Evolutionary conservation across 2,113 vertebrate genomes (phyloP).

Genomic region (Panthera tigris): DNA sequence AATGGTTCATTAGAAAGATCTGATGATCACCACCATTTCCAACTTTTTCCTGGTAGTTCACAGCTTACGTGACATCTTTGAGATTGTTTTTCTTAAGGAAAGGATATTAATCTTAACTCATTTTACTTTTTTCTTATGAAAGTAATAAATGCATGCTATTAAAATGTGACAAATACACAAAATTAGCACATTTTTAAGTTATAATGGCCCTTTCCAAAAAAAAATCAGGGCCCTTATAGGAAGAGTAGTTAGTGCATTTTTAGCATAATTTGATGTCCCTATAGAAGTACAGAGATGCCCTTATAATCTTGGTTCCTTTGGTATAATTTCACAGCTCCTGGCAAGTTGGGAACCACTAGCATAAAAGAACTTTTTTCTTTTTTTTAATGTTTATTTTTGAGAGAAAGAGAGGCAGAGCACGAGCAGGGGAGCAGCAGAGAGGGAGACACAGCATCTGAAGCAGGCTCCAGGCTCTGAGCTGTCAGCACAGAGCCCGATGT

Average conservation of each 20-base stretch:
- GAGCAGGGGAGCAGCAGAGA: too few species aligned
- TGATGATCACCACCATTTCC: background rate
- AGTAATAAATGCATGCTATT: background rate
- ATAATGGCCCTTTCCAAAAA: background rate
- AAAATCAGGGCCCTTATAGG: background rate
- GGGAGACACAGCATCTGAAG: too few species aligned
- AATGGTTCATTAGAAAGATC: background rate
- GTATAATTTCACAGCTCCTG: background rate
- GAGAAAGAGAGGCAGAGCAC: too few species aligned
- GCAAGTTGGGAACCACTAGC: background rate
- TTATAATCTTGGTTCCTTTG: background rate
- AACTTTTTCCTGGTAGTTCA: background rate
- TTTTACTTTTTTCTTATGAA: constrained; percentile 25
- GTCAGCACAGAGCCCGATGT: too few species aligned
- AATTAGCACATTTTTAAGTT: background rate
- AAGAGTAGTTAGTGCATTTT: background rate
- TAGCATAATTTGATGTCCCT: background rate
- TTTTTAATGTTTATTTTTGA: too few species aligned
- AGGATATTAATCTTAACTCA: background rate
- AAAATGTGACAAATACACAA: background rate
- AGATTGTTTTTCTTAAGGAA: background rate
- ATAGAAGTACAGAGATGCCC: background rate
- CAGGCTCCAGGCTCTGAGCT: too few species aligned
- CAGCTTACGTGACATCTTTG: background rate
- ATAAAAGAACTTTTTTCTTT: background rate